Conservation (phyloP, 2,888 invertebrate genomes). For the Latheticus oryzae region DNA sequence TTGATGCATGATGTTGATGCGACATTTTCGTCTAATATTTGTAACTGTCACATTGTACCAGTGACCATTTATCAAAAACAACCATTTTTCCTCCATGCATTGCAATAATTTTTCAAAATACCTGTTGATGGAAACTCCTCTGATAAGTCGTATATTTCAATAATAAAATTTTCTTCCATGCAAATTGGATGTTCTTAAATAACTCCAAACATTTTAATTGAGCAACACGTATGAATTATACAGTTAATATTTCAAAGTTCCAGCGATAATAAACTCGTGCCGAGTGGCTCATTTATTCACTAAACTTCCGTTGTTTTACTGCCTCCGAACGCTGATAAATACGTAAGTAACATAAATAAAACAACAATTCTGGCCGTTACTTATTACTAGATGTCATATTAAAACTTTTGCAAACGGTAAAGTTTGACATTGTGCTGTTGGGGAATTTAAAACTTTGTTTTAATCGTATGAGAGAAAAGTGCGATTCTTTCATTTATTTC, state of each 20-base stretch:
- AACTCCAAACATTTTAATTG: constrained; percentile 20
- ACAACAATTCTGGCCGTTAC: constrained; percentile 1
- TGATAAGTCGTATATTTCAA: neutral
- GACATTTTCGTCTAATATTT: constrained; percentile 29
- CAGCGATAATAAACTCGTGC: constrained; percentile 3
- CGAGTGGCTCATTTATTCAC: constrained; percentile 3
- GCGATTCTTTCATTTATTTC: too few relatives aligned
- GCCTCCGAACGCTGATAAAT: constrained; percentile 5
- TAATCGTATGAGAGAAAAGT: too few relatives aligned
- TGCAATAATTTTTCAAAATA: constrained; percentile 8
- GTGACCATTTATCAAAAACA: constrained; percentile 19
- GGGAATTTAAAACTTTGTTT: too few relatives aligned
- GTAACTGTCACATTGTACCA: constrained; percentile 35
- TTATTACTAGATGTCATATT: constrained; percentile 1
- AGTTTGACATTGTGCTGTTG: neutral
- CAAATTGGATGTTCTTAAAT: too few relatives aligned
- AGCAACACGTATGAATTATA: constrained; percentile 11
- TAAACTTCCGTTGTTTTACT: constrained; percentile 2
- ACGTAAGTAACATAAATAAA: constrained; percentile 10
- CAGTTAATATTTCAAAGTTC: constrained; percentile 27
- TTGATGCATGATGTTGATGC: constrained; percentile 38
- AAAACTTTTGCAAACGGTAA: neutral
- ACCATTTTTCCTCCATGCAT: constrained; percentile 19
- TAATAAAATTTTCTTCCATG: too few relatives aligned
- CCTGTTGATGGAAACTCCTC: constrained; percentile 16